phyloP scores from a whole-genome alignment of 92 coral and sea anemone genomes.

The Galaxea fascicularis region DNA sequence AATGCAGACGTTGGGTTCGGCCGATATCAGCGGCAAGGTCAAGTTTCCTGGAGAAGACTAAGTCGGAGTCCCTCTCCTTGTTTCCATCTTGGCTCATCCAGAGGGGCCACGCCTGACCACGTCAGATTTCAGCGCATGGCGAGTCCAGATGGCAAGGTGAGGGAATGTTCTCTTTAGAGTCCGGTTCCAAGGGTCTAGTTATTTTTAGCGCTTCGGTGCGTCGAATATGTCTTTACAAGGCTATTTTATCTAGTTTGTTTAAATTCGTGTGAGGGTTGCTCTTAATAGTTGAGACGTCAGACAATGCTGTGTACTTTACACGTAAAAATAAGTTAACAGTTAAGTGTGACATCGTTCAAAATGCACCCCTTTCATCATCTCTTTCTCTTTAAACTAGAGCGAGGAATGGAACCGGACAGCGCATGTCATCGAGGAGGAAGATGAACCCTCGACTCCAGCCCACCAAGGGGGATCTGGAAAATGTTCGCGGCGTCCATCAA shows the following conservation, averaged over 20 bases:
- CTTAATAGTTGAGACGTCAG: too few relatives aligned
- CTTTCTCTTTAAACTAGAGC: slow-evolving; percentile 16
- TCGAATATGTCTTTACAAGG: too few relatives aligned
- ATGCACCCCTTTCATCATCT: neutral
- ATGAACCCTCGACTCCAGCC: slow-evolving; percentile 51
- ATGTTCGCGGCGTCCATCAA: slow-evolving; percentile 46
- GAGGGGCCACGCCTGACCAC: slow-evolving; percentile 70
- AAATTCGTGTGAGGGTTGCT: too few relatives aligned
- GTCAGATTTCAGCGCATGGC: slow-evolving; percentile 51
- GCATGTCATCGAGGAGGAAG: slow-evolving; percentile 75
- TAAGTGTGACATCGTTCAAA: neutral
- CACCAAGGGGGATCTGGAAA: slow-evolving; percentile 54
- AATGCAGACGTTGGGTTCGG: slow-evolving; percentile 80
- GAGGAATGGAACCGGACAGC: slow-evolving; percentile 72
- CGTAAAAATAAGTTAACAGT: neutral
- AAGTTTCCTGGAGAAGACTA: slow-evolving; percentile 71
- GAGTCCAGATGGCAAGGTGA: slow-evolving; percentile 75
- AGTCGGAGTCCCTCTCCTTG: slow-evolving; percentile 69
- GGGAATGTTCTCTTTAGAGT: neutral
- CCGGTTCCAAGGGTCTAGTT: too few relatives aligned
- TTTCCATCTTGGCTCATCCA: slow-evolving; percentile 48
- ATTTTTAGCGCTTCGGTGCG: too few relatives aligned
- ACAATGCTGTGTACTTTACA: too few relatives aligned
- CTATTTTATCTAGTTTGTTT: too few relatives aligned
- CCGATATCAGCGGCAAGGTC: slow-evolving; percentile 64